Base-by-base conservation (phyloP, 2,888 invertebrate genomes). In the Sphaeridia pumilis region DNA sequence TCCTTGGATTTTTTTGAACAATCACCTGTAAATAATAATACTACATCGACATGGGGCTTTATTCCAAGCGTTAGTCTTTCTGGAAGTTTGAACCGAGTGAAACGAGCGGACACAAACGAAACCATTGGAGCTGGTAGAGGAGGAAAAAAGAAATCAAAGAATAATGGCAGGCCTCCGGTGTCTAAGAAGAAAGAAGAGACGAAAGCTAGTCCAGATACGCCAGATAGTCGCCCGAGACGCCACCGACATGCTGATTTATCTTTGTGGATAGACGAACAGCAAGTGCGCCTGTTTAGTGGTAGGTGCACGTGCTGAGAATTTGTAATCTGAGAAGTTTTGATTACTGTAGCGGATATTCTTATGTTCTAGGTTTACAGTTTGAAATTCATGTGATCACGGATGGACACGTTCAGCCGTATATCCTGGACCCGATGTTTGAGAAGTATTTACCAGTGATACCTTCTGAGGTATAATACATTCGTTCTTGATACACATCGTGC, bases 221-320 rank as follows among this genome's bases (percentile, higher is more conserved):
- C 17, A 17, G 52, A 52, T 25, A 46, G 42, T 41, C 26, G 49
- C 12, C 49, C 49, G 1, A 28, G 47, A 20, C 53, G 53, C 12
- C 50, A 46, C 20, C 27, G 56, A 24, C 53, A 56, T 20, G 28
- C 46, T 4, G 49, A 52, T 25, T 44, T 49, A 14, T 46, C 50
- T 24, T 53, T 90, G 56, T 90, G 89, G 89, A 89, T 90, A 67
- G 87, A 88, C 70, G 85, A 87, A 69, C 83, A 86, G 65, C 89
- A 90, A 76, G 84, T 90, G 50, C 83, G 87, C 74, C 83, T 86
- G 80, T 84, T 89, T 67, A 87, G 87, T 71, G 89, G 89, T 88
- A 31, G 52, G 42, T 28, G 35, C n/a, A n/a, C n/a, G n/a, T n/a
- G n/a, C n/a, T n/a, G n/a, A n/a, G n/a, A n/a, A n/a, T n/a, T n/a